Base-by-base conservation (phyloP, 2,797 vertebrate genomes). In the Xenentodon cancila region DNA sequence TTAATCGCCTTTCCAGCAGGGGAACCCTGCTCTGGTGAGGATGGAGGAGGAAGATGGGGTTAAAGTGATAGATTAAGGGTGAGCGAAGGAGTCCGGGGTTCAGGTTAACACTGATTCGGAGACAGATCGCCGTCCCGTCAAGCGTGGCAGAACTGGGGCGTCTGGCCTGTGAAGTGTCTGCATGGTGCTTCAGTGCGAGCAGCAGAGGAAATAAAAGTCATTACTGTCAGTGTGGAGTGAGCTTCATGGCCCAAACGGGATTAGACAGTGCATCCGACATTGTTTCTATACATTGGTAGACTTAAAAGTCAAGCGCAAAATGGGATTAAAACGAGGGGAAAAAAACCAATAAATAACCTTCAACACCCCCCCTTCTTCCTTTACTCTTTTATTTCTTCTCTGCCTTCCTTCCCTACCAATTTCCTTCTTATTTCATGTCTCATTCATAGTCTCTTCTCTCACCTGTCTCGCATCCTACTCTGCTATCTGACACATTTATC, bases 261-360 rank as follows among this genome's bases (percentile, higher is more conserved):
- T 93, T 94, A 94, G 90, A 83, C 84, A 59, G 84, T 80, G 91
- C 88, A 92, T 91, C 87, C 87, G 81, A 92, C 92, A 89, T 93
- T 92, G 91, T 92, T 92, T 93, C 90, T 91, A 84, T 92, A 91
- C 89, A 88, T 92, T 90, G 86, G 84, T 88, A 91, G 84, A 92
- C 91, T 93, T 92, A 92, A 93, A 93, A 92, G 91, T 91, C 89
- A 91, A 89, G 90, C 90, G 84, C 82, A 92, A 93, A 93, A 93
- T 91, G 79, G 90, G 90, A 92, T 93, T 93, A 93, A 93, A 93
- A 88, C n/a, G 63, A 85, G 71, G 82, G 80, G 54, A 77, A 84
- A 81, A 83, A 63, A 48, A 48, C 66, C 79, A 90, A 91, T 90
- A 91, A 92, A 91, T 92, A 92, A 91, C 89, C 88, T 90, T 90